Evolutionary conservation across 2,113 vertebrate genomes (phyloP).

Genomic region (Carassius gibelio): DNA sequence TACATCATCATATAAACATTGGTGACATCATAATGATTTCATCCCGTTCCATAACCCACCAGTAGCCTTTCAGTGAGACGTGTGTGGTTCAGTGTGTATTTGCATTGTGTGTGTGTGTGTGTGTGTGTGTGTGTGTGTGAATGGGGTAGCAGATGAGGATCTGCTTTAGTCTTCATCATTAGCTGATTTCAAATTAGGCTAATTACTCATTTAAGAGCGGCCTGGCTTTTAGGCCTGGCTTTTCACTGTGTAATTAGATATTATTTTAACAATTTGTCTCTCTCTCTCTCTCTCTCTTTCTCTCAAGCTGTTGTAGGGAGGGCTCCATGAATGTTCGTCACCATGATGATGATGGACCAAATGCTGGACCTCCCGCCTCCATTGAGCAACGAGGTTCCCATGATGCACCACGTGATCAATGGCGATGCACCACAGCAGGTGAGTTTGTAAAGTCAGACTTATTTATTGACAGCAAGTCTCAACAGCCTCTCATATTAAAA

Average conservation of each 20-base stretch:
- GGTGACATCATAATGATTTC: constrained; percentile 53
- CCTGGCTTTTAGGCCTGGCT: background rate
- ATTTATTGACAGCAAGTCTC: background rate
- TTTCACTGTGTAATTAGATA: background rate
- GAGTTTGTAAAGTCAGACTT: constrained; percentile 49
- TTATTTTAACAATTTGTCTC: background rate
- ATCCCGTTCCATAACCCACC: constrained; percentile 11
- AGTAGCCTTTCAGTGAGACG: constrained; percentile 12
- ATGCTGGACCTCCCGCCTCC: constrained; percentile 85
- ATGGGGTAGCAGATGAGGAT: background rate
- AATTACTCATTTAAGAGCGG: background rate
- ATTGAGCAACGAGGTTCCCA: constrained; percentile 84
- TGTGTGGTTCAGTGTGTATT: background rate
- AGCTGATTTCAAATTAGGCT: background rate
- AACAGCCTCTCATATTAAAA: background rate
- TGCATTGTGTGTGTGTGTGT: background rate
- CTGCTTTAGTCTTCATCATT: constrained; percentile 10
- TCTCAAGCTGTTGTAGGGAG: constrained; percentile 73
- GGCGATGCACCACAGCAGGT: constrained; percentile 86
- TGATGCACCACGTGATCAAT: constrained; percentile 86
- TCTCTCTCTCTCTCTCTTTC: constrained; percentile 27
- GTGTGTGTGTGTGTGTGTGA: background rate
- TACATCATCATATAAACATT: constrained; percentile 56
- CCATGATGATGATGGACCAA: constrained; percentile 92
- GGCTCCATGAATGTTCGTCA: constrained; percentile 92